Evolutionary conservation across 2,113 vertebrate genomes (phyloP).

Genomic region (Meleagris gallopavo): DNA sequence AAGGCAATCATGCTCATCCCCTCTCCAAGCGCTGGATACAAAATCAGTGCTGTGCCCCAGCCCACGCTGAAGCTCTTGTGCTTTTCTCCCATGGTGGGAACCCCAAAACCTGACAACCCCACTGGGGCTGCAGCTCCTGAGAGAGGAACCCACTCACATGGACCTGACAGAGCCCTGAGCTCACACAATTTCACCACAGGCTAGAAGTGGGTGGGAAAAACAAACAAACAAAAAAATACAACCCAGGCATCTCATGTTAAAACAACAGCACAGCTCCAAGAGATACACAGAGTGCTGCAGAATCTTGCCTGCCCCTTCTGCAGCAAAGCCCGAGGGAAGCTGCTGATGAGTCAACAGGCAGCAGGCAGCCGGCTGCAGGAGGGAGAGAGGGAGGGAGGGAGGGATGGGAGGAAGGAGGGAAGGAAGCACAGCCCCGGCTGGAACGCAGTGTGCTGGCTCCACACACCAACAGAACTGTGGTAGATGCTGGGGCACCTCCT

Average conservation of each 20-base stretch:
- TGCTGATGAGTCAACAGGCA: conserved; percentile 68
- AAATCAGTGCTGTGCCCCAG: background rate
- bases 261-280: conserved; percentile 17
- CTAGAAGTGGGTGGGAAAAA: background rate
- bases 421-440: conserved; percentile 33
- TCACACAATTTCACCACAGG: background rate
- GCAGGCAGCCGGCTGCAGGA: background rate
- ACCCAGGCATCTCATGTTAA: background rate
- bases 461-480: background rate
- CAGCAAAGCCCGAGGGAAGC: conserved; percentile 66
- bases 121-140: background rate
- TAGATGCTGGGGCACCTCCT: background rate
- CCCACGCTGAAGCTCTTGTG: background rate
- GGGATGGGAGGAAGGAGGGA: background rate
- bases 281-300: conserved; percentile 51
- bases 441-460: conserved; percentile 40
- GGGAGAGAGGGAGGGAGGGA: background rate
- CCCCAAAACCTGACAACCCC: background rate
- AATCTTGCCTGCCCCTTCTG: conserved; percentile 60
- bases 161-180: background rate
- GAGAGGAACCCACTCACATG: background rate
- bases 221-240: accelerated
- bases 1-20: background rate
- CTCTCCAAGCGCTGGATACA: background rate
- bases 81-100: background rate